Base-by-base conservation (phyloP, 1,140 invertebrate genomes). In the Tetramorium parvispinum region DNA sequence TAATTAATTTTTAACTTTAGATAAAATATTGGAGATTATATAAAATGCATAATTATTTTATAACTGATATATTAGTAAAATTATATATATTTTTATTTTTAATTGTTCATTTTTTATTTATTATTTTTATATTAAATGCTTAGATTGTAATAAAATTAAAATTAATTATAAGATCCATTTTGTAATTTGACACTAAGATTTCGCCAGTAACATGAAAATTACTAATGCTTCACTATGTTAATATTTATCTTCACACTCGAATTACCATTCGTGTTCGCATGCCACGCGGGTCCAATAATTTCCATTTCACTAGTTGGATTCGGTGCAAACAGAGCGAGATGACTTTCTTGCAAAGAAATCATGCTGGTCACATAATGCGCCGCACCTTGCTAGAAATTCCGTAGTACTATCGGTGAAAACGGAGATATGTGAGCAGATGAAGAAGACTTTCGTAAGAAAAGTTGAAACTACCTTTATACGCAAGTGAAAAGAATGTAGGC, bases 261-360 rank as follows among this genome's bases (percentile, higher is more conserved):
- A 87, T 68, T 70, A 85, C 21, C 46, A 57, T 49, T 40, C 49
- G 40, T 40, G 77, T 82, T 89, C 63, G 51, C 83, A 78, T 91
- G 88, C 82, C 87, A 37, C 24, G n/a, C 51, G 63, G 70, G 59
- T 85, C 76, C 68, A 82, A 90, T 85, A 87, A 71, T 91, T 91
- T 91, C 83, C 86, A 90, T 91, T 91, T 91, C 89, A 89, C 82
- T 83, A 55, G 61, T 32, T 77, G 53, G 88, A 91, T 91, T 90
- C 77, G 86, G 65, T 86, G 82, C 70, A 57, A 90, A 85, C 76
- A 83, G 85, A 75, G 59, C 73, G 63, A 24, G 59, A 79, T 87
- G 71, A 91, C 89, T 91, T 91, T 91, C 89, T 90, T 86, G 88
- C 32, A 88, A 90, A 90, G 89, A 90, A 90, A 90, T 91, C 77